Evolutionary conservation across 2,113 vertebrate genomes (phyloP).

Genomic region (Poeciliopsis turrubarensis): DNA sequence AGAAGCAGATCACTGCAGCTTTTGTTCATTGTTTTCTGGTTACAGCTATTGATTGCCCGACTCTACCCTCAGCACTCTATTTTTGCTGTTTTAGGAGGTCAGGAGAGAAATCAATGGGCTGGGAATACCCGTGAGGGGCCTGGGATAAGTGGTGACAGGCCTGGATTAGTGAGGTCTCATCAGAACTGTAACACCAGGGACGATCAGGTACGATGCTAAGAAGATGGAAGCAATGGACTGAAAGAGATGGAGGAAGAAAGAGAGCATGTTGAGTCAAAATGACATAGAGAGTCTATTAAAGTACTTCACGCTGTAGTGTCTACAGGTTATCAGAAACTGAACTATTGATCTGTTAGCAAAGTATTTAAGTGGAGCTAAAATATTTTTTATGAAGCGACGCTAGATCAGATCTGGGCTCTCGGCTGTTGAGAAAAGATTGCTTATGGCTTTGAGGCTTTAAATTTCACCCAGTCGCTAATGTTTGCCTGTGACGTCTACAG

Average conservation of each 20-base stretch:
- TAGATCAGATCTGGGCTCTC: too few relatives aligned
- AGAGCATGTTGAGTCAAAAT: slow-evolving; percentile 37
- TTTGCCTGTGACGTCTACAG: too few relatives aligned
- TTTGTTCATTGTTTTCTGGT: slow-evolving; percentile 52
- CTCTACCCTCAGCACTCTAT: slow-evolving; percentile 44
- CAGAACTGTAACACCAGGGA: slow-evolving; percentile 19
- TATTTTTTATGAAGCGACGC: too few relatives aligned
- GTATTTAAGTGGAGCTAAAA: neutral
- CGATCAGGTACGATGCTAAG: slow-evolving; percentile 29
- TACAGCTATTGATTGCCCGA: slow-evolving; percentile 61
- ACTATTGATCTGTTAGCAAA: neutral
- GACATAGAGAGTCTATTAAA: slow-evolving; percentile 11
- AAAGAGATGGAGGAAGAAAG: slow-evolving; percentile 30
- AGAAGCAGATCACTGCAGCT: slow-evolving; percentile 12
- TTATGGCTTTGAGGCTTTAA: too few relatives aligned
- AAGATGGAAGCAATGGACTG: slow-evolving; percentile 44
- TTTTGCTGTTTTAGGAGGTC: slow-evolving; percentile 51
- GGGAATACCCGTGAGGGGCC: slow-evolving; percentile 56
- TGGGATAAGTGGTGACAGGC: slow-evolving; percentile 46
- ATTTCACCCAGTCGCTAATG: too few relatives aligned
- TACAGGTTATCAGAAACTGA: neutral
- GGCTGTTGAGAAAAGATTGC: too few relatives aligned
- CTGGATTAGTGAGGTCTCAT: slow-evolving; percentile 48
- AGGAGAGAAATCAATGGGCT: slow-evolving; percentile 67
- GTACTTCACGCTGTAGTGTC: neutral